Base-by-base conservation (phyloP, 2,797 vertebrate genomes). In the Muscicapa comitata region DNA sequence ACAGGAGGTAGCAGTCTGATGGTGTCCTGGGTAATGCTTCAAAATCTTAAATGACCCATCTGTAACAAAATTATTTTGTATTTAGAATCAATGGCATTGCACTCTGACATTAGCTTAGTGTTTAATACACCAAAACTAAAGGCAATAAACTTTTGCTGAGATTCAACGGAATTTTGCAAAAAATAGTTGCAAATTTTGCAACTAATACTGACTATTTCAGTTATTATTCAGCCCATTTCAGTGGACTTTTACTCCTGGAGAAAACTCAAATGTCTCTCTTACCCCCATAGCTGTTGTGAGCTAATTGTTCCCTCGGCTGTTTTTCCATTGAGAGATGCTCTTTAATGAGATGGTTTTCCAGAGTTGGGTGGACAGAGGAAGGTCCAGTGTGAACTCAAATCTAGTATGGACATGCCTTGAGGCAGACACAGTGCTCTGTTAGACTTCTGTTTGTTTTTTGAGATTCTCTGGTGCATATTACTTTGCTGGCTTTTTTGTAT, bases 271-370 rank as follows among this genome's bases (percentile, higher is more conserved):
- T 47, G 11, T 29, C 10, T 61, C 13, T 59, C 10, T 80, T 50
- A 47, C 2, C 8, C 23, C 6, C 4, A 9, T 7, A 24, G 37
- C 23, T 45, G 11, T 29, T 61, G 47, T 53, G 26, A 40, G 45
- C 6, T 67, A 35, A 58, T 37, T 67, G 15, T 31, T 42, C 7
- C 28, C 54, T 70, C 17, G 11, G 6, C 14, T 0, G 0, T 59
- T 81, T 84, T 75, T 71, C n/a, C 1, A 1, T 4, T 29, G 38
- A 47, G 35, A 54, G 9, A n/a, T 71, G 21, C 4, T 80, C 38
- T 77, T 57, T 20, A 19, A 29, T 26, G 37, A 0, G 0, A 28
- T 37, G 29, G 1, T 66, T 73, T 83, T 51, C 17, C 40, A 40
- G 48, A 62, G 38, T 0, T 42, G 10, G 13, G 5, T 47, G 6